Percentiles rank a stretch among this genome's conserved stretches.
Evolutionary conservation across 1,140 invertebrate species (phyloP).

Genomic region (Nilaparvata lugens): DNA sequence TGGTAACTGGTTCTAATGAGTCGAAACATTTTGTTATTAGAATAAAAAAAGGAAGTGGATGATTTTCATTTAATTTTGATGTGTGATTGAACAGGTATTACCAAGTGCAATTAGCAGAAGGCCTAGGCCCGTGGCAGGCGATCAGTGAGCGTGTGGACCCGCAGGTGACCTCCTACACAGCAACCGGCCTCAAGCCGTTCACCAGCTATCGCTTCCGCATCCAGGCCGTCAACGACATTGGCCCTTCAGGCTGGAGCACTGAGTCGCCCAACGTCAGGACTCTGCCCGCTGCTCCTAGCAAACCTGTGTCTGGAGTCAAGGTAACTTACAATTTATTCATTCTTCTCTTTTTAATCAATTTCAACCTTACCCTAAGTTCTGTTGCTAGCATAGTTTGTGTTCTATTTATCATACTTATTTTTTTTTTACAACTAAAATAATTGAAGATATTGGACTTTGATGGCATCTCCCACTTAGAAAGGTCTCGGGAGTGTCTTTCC

Average conservation of each 20-base stretch:
- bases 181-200: conserved; percentile 73
- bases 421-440: no score
- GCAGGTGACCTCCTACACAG: conserved; percentile 71
- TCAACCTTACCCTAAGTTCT: no score
- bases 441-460: no score
- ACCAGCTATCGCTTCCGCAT: conserved; percentile 90
- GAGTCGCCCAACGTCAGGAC: conserved; percentile 84
- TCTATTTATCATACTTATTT: no score
- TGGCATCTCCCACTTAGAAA: no score
- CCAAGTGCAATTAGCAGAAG: conserved; percentile 81
- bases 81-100: conserved; percentile 58
- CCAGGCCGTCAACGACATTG: conserved; percentile 92
- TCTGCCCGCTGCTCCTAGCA: conserved; percentile 80
- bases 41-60: no score
- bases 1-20: no score
- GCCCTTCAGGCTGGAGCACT: conserved; percentile 81
- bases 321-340: neutral
- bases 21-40: no score
- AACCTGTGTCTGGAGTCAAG: conserved; percentile 60
- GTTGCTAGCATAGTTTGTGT: no score
- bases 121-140: conserved; percentile 68
- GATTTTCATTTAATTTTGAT: no score
- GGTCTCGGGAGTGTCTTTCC: no score
- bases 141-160: conserved; percentile 77
- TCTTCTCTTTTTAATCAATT: no score